phyloP scores from a whole-genome alignment of 2,797 vertebrate genomes.

The Scolopax rusticola region DNA sequence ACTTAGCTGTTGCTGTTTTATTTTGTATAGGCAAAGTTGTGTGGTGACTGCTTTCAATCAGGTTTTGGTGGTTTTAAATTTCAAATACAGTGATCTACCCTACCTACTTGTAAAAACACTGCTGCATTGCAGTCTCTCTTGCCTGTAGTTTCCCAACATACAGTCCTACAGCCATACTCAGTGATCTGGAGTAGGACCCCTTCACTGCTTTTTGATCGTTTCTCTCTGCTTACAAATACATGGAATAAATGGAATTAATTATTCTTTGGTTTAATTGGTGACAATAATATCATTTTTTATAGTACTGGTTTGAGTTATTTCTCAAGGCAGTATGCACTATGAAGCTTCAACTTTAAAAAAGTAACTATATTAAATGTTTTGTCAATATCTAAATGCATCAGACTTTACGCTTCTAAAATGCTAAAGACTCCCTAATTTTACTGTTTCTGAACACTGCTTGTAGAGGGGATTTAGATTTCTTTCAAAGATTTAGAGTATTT shows the following conservation, averaged over 20 bases:
- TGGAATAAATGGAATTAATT: not conserved
- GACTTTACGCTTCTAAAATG: not conserved
- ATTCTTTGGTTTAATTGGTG: not conserved
- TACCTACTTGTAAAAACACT: not conserved
- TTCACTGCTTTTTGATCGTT: not conserved
- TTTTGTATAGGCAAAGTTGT: not conserved
- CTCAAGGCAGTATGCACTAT: not conserved
- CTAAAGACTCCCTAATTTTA: not conserved
- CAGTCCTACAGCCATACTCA: not conserved
- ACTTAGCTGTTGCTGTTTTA: not conserved
- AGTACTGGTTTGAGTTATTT: not conserved
- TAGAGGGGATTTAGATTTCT: not conserved
- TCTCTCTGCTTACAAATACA: not conserved
- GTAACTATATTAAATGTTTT: not conserved
- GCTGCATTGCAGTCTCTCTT: not conserved
- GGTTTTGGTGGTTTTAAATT: not conserved
- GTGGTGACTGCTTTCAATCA: not conserved
- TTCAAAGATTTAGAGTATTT: constrained; percentile 22
- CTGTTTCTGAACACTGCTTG: not conserved
- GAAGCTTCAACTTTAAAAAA: not conserved
- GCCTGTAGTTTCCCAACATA: not conserved
- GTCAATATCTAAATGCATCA: not conserved
- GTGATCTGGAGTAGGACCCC: not conserved
- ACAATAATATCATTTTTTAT: not conserved
- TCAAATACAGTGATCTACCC: not conserved